Evolutionary conservation across 2,888 invertebrate species (phyloP), one percentile per base, ranked within the genome.

Genomic region (Sinhomidia bicolor): DNA sequence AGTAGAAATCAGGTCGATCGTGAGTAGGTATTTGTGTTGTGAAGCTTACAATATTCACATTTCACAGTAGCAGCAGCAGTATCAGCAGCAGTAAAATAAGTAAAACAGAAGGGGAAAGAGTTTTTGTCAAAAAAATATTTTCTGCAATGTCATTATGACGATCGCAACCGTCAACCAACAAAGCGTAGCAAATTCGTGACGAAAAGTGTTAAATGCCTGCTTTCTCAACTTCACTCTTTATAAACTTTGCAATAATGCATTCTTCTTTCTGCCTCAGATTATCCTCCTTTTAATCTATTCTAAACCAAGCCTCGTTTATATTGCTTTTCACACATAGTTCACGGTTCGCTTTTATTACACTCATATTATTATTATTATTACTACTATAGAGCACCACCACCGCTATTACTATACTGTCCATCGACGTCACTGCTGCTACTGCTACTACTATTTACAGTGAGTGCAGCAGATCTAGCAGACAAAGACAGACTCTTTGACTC

Each of bases 121-220:
- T 32, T 68, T 85, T 68, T 85, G 6, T 29, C 36, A 54, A 36
- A 36, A 68, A 60, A 74, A 12, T 29, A 32, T 47, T 83, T 86
- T 74, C 23, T 86, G 86, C 86, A 81, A 54, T 81, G 86, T 86
- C 86, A 86, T 81, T 81, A 26, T 68, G 62, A 85, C 79, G 79
- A 85, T 85, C 57, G n/a, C n/a, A 79, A 68, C 68, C 78, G 51
- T 68, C 41, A 85, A 51, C 32, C 44, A 81, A 44, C 26, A 36
- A 62, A 17, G 36, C 29, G 23, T 51, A 47, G 9, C 20, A 62
- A 41, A 79, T 65, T 85, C 84, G 54, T 79, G 79, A 79, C 32
- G 54, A 68, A 68, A 79, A 29, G 74, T 74, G 47, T 44, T 74
- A 74, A 47, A 47, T 29, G 32, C 14, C 79, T 57, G 32, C 36